Evolutionary conservation across 2,888 invertebrate species (phyloP).

Genomic region (Incurvaria masculella): DNA sequence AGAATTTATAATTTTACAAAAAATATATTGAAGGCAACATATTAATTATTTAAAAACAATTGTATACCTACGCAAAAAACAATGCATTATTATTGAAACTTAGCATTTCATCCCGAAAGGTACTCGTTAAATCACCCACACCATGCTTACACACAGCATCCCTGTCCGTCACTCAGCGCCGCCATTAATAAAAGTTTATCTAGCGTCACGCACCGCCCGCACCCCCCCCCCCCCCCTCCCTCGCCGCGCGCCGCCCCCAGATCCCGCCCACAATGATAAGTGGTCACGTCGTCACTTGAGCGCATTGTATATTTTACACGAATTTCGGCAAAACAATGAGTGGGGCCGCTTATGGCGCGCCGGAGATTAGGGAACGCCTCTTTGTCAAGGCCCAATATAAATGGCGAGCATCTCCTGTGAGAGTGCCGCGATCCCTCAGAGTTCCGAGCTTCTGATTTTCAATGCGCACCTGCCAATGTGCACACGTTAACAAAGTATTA

Average conservation of each 20-base stretch:
- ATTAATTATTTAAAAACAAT: no score
- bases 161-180: not conserved
- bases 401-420: not conserved
- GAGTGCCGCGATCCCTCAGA: not conserved
- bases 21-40: no score
- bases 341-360: not conserved
- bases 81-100: no score
- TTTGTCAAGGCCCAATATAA: not conserved
- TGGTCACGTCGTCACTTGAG: not conserved
- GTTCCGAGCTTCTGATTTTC: not conserved
- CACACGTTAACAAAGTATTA: no score
- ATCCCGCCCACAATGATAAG: not conserved
- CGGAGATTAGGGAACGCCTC: not conserved
- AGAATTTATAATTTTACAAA: no score
- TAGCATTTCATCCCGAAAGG: no score
- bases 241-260: no score
- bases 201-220: not conserved
- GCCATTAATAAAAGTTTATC: not conserved
- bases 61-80: no score
- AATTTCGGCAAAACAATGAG: not conserved
- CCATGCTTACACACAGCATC: no score
- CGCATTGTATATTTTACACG: not conserved
- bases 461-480: not conserved
- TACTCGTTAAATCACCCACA: no score
- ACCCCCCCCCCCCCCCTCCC: not conserved